Percentiles rank a stretch among this genome's conserved stretches.
phyloP scores from a whole-genome alignment of 2,113 vertebrate genomes.

The Sylvia atricapilla region DNA sequence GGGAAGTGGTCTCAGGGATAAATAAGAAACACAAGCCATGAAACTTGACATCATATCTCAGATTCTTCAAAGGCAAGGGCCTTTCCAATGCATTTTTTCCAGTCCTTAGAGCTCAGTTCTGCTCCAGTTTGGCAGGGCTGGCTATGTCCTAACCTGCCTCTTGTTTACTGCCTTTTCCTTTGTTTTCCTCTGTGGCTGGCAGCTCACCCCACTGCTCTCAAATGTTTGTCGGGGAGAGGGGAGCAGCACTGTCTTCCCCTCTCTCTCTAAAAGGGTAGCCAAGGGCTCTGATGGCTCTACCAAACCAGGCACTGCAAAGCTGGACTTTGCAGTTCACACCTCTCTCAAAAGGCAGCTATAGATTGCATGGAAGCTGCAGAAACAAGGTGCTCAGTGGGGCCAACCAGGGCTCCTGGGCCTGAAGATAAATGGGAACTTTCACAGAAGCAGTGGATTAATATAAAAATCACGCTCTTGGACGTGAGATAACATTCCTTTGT shows the following conservation, averaged over 20 bases:
- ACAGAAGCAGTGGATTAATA: rapidly evolving
- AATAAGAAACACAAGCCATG: background rate
- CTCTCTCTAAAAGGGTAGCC: background rate
- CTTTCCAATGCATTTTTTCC: background rate
- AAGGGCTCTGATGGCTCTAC: background rate
- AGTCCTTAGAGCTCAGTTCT: background rate
- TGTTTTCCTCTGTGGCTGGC: background rate
- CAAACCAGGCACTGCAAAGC: background rate
- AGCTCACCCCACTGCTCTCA: background rate
- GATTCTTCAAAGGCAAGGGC: background rate
- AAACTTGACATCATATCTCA: background rate
- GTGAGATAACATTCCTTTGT: background rate
- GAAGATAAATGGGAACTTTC: background rate
- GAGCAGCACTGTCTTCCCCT: background rate
- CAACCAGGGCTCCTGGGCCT: background rate
- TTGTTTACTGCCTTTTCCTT: background rate
- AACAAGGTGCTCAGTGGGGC: background rate
- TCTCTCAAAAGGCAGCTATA: background rate
- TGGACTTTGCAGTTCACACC: background rate
- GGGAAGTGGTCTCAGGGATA: background rate
- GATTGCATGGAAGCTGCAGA: background rate
- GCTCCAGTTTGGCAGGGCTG: background rate
- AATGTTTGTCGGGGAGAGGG: rapidly evolving
- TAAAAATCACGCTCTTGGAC: background rate
- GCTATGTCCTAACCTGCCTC: background rate